Base-by-base conservation (phyloP, 2,797 vertebrate species). In the Notolabrus celidotus region DNA sequence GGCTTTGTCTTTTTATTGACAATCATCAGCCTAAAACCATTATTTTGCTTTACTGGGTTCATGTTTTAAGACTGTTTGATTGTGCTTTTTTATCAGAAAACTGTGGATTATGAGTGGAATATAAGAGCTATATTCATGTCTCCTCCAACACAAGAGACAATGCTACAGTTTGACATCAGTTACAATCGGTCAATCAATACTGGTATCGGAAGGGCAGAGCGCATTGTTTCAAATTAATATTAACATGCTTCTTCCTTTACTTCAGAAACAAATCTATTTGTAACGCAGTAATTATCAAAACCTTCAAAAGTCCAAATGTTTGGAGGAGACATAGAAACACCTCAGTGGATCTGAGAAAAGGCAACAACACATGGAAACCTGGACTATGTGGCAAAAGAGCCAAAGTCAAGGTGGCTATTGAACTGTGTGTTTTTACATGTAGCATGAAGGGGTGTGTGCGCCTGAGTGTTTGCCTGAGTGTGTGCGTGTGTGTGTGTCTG, bases 1-100 rank as follows among this genome's bases (percentile, higher is more conserved):
- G 78, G 80, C 68, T 86, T 81, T 77, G 74, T 76, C 75, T 90
- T 91, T 92, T 91, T 86, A 90, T 87, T 85, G 93, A 94, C 94
- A 95, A 94, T 95, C 94, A 90, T 91, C 72, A 60, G 71, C 66
- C 64, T 81, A 62, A 82, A 77, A 73, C 56, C 64, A 61, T 88
- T 71, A 55, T 46, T 59, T 89, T 86, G 67, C 82, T 86, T 84
- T 73, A 67, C 72, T 42, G 83, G 49, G 63, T 79, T 81, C 64
- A 45, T 85, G 27, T 85, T 83, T 80, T 82, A 79, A 71, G 65
- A 85, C 57, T 83, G 63, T 78, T 70, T 81, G 54, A 74, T 70
- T 82, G 45, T 77, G 58, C 50, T 73, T 80, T 82, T 85, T 79
- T 79, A 69, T 63, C 67, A 56, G 56, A 75, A 85, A 80, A 78